phyloP scores from a whole-genome alignment of 1,140 invertebrate genomes.

The Drosophila lacertosa region DNA sequence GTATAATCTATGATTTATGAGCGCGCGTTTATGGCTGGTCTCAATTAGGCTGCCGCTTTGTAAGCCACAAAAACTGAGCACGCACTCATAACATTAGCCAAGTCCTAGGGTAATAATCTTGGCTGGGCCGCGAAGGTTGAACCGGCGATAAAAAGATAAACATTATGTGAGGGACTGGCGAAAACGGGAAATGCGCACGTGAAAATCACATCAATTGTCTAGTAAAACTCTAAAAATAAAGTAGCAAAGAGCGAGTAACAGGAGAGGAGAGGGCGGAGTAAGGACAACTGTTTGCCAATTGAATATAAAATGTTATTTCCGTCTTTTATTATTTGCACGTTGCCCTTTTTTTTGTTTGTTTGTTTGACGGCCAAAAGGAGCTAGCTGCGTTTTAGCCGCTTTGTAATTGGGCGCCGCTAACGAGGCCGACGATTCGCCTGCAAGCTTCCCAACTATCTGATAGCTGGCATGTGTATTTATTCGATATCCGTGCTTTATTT shows the following conservation, averaged over 20 bases:
- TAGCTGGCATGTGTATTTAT: constrained; percentile 28
- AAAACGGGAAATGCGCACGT: constrained; percentile 70
- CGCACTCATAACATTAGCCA: constrained; percentile 70
- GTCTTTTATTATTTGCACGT: constrained; percentile 77
- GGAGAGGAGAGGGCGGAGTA: not conserved
- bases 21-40: constrained; percentile 64
- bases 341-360: constrained; percentile 23
- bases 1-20: constrained; percentile 76
- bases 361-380: constrained; percentile 8
- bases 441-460: constrained; percentile 25
- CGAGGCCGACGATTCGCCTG: constrained; percentile 59
- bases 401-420: constrained; percentile 47
- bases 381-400: constrained; percentile 48
- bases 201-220: constrained; percentile 83
- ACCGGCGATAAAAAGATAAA: constrained; percentile 74
- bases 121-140: constrained; percentile 72
- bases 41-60: constrained; percentile 78
- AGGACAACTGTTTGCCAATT: constrained; percentile 58
- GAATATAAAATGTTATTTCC: constrained; percentile 82
- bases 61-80: constrained; percentile 67
- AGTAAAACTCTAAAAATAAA: constrained; percentile 55
- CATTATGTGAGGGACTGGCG: constrained; percentile 10
- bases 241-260: constrained; percentile 2
- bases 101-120: constrained; percentile 60
- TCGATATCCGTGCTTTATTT: constrained; percentile 62